A percentile compares a stretch with the other conserved stretches of the same genome.
Evolutionary conservation across 2,797 vertebrate species (phyloP).

Genomic region (Manis crassicaudata): DNA sequence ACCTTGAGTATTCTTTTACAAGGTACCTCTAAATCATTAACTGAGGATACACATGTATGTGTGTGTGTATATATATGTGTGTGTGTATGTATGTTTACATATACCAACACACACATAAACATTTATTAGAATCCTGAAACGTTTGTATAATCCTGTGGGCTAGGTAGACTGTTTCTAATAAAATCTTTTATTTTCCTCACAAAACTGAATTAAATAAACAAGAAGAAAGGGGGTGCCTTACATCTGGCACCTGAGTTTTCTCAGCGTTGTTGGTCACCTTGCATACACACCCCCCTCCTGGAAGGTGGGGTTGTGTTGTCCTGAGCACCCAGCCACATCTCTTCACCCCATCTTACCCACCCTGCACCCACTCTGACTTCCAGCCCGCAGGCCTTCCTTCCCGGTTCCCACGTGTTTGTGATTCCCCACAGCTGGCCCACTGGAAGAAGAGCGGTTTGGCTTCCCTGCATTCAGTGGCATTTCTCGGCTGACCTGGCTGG

Average conservation of each 20-base stretch:
- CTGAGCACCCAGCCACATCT: background rate
- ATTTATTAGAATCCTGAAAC: background rate
- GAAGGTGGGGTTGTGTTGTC: background rate
- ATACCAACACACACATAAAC: accelerated
- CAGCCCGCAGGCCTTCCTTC: background rate
- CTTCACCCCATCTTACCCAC: no score
- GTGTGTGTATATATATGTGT: background rate
- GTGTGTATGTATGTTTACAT: background rate
- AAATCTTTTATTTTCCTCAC: conserved; percentile 1
- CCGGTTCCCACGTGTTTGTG: conserved; percentile 4
- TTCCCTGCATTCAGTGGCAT: conserved; percentile 94
- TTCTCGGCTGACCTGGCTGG: conserved; percentile 93
- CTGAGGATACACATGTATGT: background rate
- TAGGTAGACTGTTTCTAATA: background rate
- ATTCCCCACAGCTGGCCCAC: conserved; percentile 86
- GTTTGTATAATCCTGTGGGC: background rate
- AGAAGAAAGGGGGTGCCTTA: background rate
- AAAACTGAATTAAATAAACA: background rate
- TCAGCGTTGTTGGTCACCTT: background rate
- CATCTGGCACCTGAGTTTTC: background rate
- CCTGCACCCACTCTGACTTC: accelerated
- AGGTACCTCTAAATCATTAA: conserved; percentile 10
- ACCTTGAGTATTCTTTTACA: background rate
- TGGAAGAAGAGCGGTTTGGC: conserved; percentile 89
- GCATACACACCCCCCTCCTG: accelerated